Base-by-base conservation (phyloP, 2,888 invertebrate genomes). In the Trissoscelio sp. region DNA sequence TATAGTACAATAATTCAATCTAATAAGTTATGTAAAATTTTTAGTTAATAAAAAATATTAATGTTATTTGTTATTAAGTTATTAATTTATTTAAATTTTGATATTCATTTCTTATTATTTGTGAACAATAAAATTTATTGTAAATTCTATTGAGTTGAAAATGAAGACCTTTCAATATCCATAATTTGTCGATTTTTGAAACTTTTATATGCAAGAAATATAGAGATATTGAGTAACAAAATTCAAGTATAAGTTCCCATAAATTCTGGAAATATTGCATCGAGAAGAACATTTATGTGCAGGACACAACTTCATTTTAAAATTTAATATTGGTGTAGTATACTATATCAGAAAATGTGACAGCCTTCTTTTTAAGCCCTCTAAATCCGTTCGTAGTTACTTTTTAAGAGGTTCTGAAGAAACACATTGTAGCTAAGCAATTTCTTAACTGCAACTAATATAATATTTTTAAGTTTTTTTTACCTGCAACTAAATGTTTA, bases 301-400 rank as follows among this genome's bases (percentile, higher is more conserved):
- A 11, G 20, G 16, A 44, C 48, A 20, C 20, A 14, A 9, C 11
- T 22, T 48, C 6, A 22, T 44, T 44, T 44, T 14, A 48, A 48
- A 48, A 48, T 48, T 48, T 48, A 48, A 48, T 48, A 48, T 48
- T 20, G 22, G 20, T 22, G 48, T 22, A 14, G 16, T 42, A 42
- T 2, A 12, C 11, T 14, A 14, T 16, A 44, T 44, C 20, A 14
- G 14, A 22, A 48, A 48, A 48, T n/a, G 20, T 46, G 48, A 22
- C 20, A 3, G 18, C 16, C 16, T 48, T n/a, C 20, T 20, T 48
- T 14, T 48, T 48, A 48, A 48, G 48, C 48, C n/a, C 4, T 20
- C 48, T 11, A 20, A 48, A 48, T 48, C 48, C 48, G 2, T 3
- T 7, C 48, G 9, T 3, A 14, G 11, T 9, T 9, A 48, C 20